Percentiles rank a stretch among this genome's conserved stretches.
phyloP scores from a whole-genome alignment of 1,140 invertebrate species.

The Cydia amplana region DNA sequence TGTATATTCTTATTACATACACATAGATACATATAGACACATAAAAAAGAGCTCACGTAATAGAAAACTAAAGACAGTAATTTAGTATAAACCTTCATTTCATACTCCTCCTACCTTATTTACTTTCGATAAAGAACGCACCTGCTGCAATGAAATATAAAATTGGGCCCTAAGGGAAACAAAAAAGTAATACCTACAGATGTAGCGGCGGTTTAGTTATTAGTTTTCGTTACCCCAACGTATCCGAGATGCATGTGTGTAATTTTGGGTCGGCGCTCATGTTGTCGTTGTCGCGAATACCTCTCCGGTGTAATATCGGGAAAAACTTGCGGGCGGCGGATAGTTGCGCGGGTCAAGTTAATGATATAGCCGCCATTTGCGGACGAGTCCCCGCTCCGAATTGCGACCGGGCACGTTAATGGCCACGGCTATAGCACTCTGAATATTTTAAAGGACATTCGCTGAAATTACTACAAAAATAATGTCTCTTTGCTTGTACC shows the following conservation, averaged over 20 bases:
- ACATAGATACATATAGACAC: no score
- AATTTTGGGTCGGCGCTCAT: conserved; percentile 32
- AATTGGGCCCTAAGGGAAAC: conserved; percentile 37
- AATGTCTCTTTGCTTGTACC: conserved; percentile 76
- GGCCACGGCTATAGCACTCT: conserved; percentile 72
- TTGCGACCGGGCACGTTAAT: conserved; percentile 76
- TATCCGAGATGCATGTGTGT: conserved; percentile 35
- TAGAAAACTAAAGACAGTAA: neutral
- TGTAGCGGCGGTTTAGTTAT: conserved; percentile 30
- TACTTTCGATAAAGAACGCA: conserved; percentile 34
- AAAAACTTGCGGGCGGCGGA: conserved; percentile 72
- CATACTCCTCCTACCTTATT: conserved; percentile 48
- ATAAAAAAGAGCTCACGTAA: no score
- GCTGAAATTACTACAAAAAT: conserved; percentile 79
- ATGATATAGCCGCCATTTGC: conserved; percentile 77
- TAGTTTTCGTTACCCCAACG: conserved; percentile 35
- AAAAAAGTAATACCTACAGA: conserved; percentile 21
- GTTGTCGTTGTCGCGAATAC: conserved; percentile 50
- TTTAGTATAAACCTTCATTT: neutral
- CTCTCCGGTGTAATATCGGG: conserved; percentile 72
- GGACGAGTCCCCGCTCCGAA: conserved; percentile 70
- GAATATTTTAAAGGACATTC: conserved; percentile 79
- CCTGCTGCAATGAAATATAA: conserved; percentile 41
- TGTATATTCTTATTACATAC: no score
- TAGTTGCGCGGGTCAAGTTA: conserved; percentile 77